Evolutionary conservation across 2,797 vertebrate species (phyloP).

Genomic region (Carcharodon carcharias): DNA sequence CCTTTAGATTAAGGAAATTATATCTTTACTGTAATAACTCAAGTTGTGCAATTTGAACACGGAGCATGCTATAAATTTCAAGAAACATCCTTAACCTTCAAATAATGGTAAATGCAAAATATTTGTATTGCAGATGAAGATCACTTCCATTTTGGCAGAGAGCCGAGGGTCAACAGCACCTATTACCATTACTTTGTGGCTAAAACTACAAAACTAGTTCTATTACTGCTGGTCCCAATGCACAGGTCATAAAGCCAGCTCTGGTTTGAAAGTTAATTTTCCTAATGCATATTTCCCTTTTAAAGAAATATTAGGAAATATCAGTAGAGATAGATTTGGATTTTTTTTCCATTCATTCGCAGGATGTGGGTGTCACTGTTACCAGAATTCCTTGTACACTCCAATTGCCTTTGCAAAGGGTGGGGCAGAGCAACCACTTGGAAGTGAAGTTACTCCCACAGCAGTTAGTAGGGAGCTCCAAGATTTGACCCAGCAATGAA

Average conservation of each 20-base stretch:
- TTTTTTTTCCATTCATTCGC: too few relatives aligned
- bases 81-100: neutral
- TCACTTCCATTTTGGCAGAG: neutral
- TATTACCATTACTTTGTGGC: neutral
- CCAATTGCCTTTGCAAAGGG: too few relatives aligned
- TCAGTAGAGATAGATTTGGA: neutral
- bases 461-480: too few relatives aligned
- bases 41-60: neutral
- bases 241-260: neutral
- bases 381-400: too few relatives aligned
- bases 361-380: too few relatives aligned
- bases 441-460: too few relatives aligned
- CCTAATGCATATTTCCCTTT: neutral
- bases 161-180: too few relatives aligned
- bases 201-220: neutral
- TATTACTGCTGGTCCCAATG: neutral
- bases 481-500: too few relatives aligned
- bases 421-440: too few relatives aligned
- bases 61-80: neutral
- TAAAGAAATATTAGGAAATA: neutral
- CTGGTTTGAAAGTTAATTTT: neutral
- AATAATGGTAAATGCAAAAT: neutral
- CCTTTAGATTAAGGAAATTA: neutral
- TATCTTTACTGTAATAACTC: neutral
- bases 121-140: neutral